Evolutionary conservation across 2,113 vertebrate species (phyloP).

Genomic region (Melanerpes formicivorus): DNA sequence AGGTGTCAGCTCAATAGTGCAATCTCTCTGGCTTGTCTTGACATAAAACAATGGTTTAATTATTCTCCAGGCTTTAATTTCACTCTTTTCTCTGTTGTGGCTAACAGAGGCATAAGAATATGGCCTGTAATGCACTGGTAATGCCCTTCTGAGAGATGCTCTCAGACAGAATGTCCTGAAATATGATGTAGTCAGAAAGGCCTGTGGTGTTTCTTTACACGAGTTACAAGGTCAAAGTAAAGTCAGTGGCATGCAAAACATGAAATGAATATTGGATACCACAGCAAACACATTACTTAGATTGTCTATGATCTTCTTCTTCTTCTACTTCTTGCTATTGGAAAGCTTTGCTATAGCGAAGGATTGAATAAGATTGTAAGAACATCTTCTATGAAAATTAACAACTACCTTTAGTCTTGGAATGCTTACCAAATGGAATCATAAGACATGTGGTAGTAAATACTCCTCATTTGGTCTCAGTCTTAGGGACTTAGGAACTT

Average conservation of each 20-base stretch:
- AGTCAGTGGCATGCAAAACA: background rate
- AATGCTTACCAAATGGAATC: background rate
- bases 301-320: background rate
- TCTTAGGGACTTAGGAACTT: background rate
- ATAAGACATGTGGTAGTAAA: background rate
- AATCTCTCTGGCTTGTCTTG: background rate
- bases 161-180: background rate
- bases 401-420: background rate
- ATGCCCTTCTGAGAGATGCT: background rate
- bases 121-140: background rate
- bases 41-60: background rate
- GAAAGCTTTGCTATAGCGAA: background rate
- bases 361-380: background rate
- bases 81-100: background rate
- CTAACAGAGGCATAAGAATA: constrained; percentile 11
- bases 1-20: background rate
- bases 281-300: background rate
- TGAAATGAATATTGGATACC: background rate
- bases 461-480: background rate
- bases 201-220: background rate
- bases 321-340: background rate
- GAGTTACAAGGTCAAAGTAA: constrained; percentile 49
- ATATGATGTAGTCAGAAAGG: background rate
- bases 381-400: background rate
- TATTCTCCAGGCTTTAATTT: background rate